Conservation (phyloP, 1,140 invertebrate genomes). For the Panagrolaimus sp. region DNA sequence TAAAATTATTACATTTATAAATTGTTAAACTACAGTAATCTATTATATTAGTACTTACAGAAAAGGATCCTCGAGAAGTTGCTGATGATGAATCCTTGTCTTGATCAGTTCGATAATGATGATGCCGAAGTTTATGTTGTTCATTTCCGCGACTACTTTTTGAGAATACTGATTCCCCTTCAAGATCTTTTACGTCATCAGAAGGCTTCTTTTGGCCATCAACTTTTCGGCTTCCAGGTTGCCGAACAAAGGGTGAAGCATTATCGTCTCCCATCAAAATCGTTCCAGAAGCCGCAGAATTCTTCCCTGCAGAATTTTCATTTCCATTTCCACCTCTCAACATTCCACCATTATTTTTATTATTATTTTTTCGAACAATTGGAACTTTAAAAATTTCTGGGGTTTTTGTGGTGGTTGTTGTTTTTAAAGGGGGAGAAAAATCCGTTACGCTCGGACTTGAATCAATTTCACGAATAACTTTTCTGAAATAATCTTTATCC, state of each 20-base stretch:
- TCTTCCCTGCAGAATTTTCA: background rate
- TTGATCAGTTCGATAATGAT: background rate
- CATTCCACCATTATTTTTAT: constrained; percentile 5
- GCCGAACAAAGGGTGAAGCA: background rate
- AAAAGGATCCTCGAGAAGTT: too few species aligned
- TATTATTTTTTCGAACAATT: background rate
- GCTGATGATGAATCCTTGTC: too few species aligned
- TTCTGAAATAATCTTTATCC: background rate
- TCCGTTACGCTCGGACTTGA: background rate
- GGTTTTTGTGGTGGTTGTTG: background rate
- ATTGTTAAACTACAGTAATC: too few species aligned
- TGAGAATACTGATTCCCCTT: background rate
- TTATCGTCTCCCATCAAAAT: background rate
- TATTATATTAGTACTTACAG: too few species aligned
- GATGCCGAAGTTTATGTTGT: background rate
- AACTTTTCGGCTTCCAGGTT: background rate
- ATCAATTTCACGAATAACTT: background rate
- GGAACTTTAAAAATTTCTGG: background rate
- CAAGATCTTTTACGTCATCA: background rate
- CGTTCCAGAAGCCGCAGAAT: too few species aligned
- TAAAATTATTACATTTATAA: too few species aligned
- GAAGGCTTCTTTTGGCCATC: background rate
- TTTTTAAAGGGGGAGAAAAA: constrained; percentile 1
- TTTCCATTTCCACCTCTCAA: background rate
- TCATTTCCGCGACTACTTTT: background rate